Evolutionary conservation across 2,888 invertebrate species (phyloP).

Genomic region (Ramazzottius varieornatus): DNA sequence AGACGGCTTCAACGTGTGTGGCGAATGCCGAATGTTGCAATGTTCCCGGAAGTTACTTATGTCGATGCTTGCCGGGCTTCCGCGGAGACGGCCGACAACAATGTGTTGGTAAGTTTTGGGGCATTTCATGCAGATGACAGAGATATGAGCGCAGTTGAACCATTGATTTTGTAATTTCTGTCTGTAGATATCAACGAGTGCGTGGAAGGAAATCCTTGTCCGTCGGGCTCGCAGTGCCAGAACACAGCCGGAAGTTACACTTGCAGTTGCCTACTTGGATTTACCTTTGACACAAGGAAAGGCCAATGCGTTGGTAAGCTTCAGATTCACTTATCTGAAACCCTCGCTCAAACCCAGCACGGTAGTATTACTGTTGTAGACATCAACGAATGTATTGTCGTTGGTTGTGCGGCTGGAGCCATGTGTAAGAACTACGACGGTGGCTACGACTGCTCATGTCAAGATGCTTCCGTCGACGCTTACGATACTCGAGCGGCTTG

Average conservation of each 20-base stretch:
- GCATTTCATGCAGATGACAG: no score
- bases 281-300: background rate
- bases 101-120: slow-evolving; percentile 40
- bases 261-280: slow-evolving; percentile 7
- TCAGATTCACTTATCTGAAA: background rate
- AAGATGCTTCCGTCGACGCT: background rate
- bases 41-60: slow-evolving; percentile 69
- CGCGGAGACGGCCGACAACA: slow-evolving; percentile 66
- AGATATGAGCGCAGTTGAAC: no score
- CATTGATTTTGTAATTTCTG: slow-evolving; percentile 7
- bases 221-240: slow-evolving; percentile 36
- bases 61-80: slow-evolving; percentile 69
- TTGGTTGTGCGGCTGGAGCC: background rate
- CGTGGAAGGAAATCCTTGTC: slow-evolving; percentile 23
- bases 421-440: background rate
- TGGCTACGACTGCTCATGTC: background rate
- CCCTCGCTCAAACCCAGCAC: background rate
- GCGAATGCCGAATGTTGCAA: slow-evolving; percentile 79
- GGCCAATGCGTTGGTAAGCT: background rate
- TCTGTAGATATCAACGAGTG: slow-evolving; percentile 62
- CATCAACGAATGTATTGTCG: background rate
- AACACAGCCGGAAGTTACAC: slow-evolving; percentile 47
- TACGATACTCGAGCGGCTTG: background rate
- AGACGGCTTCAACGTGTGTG: slow-evolving; percentile 54
- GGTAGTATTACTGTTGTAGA: no score